A percentile compares a stretch with the other conserved stretches of the same genome.
These are phyloP conservation scores for Micrastur ruficollis DNA, from an alignment of 2,797 vertebrate genomes.

Conservation along the genomic window DNA sequence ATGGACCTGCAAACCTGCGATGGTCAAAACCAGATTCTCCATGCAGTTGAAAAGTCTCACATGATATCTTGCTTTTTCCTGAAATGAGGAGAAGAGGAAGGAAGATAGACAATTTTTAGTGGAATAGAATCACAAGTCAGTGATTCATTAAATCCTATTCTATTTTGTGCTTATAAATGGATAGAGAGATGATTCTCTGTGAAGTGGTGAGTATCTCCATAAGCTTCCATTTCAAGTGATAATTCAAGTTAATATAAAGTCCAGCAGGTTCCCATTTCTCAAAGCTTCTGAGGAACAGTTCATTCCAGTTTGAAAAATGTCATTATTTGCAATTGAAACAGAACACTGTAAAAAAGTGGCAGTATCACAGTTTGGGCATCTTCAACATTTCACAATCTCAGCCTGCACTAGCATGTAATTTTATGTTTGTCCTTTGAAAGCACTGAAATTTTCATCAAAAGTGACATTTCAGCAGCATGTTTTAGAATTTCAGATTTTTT, in stretches of 20 bases:
- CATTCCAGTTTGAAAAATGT: not conserved
- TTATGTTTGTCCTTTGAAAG: not conserved
- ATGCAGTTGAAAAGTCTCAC: not conserved
- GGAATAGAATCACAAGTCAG: not conserved
- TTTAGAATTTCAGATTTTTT: not conserved
- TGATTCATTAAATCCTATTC: slow-evolving; percentile 16
- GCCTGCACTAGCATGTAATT: not conserved
- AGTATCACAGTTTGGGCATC: not conserved
- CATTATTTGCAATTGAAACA: not conserved
- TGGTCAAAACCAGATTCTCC: not conserved
- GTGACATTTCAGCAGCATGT: not conserved
- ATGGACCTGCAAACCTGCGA: not conserved
- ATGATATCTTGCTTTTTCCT: not conserved
- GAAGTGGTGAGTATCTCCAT: not conserved
- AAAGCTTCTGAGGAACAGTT: not conserved
- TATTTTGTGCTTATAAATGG: not conserved
- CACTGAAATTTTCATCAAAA: not conserved
- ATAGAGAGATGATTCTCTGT: not conserved
- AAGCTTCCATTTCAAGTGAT: not conserved
- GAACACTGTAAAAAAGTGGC: not conserved
- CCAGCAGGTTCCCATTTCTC: not conserved
- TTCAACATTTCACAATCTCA: not conserved
- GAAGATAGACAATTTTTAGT: not conserved
- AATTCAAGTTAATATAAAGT: not conserved
- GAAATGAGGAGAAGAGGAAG: not conserved